A percentile compares a stretch with the other conserved stretches of the same genome.
These are phyloP conservation scores for Imbricaverruca yamaguchii DNA, from an alignment of 2,888 invertebrate species.

Conservation along the genomic window DNA sequence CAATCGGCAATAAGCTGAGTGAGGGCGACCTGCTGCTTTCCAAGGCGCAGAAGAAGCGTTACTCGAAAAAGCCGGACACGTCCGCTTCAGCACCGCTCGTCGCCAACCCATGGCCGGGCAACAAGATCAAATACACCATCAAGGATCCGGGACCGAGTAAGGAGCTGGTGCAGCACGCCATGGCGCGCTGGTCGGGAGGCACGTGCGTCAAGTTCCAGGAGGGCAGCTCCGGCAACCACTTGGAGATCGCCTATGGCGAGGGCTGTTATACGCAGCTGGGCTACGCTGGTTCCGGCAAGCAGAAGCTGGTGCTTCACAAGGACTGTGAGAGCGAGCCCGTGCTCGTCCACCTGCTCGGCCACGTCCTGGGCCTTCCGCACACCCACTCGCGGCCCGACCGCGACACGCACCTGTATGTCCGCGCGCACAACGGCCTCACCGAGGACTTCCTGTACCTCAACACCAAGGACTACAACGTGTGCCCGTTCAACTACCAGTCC, in stretches of 20 bases:
- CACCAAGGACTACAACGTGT: not conserved
- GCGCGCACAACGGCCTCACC: conserved; percentile 21
- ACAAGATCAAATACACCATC: not conserved
- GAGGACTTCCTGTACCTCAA: conserved; percentile 14
- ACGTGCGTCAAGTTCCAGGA: conserved; percentile 26
- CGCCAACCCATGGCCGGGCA: not conserved
- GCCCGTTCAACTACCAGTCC: conserved; percentile 21
- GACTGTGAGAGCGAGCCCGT: conserved; percentile 21
- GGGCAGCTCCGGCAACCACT: not conserved
- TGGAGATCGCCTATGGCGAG: conserved; percentile 12
- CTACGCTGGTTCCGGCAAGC: not conserved
- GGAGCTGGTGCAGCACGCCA: conserved; percentile 4
- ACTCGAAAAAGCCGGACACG: not conserved
- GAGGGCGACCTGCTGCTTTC: conserved; percentile 2
- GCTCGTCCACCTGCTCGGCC: conserved; percentile 23
- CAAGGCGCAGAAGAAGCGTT: not conserved
- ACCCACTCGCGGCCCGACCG: conserved; percentile 22
- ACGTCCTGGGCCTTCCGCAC: conserved; percentile 24
- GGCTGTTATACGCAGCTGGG: conserved; percentile 23
- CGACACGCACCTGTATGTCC: conserved; percentile 22
- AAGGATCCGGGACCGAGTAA: not conserved
- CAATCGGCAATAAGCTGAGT: not conserved
- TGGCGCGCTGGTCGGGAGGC: conserved; percentile 23
- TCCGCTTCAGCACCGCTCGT: not conserved
- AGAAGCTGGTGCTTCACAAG: not conserved